Conservation (phyloP, 2,888 invertebrate genomes). For the Drosophila paranaensis region DNA sequence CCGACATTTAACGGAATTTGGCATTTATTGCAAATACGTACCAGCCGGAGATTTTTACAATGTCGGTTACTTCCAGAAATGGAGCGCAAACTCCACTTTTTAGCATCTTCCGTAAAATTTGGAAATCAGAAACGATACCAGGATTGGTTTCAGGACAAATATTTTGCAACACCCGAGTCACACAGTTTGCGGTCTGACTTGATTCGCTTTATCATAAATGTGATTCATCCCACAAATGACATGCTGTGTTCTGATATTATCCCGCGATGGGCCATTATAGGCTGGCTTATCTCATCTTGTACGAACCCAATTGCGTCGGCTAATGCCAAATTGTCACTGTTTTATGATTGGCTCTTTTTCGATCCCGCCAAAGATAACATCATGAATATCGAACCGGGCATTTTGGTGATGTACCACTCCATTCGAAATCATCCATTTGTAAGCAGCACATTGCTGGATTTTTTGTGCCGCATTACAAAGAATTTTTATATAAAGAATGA, state of each 20-base stretch:
- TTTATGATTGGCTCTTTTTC: constrained; percentile 90
- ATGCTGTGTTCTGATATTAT: constrained; percentile 89
- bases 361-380: constrained; percentile 89
- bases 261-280: constrained; percentile 90
- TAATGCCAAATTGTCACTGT: constrained; percentile 89
- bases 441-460: constrained; percentile 89
- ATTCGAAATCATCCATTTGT: constrained; percentile 88
- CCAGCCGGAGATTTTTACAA: constrained; percentile 87
- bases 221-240: constrained; percentile 89
- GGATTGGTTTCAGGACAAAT: constrained; percentile 90
- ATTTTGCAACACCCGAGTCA: constrained; percentile 88
- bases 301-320: constrained; percentile 88
- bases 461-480: constrained; percentile 87
- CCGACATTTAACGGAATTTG: constrained; percentile 88
- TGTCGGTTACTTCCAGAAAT: constrained; percentile 88
- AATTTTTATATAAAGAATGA: constrained; percentile 84
- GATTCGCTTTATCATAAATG: constrained; percentile 89
- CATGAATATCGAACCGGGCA: constrained; percentile 90
- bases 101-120: constrained; percentile 87
- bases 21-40: constrained; percentile 87
- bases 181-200: constrained; percentile 89
- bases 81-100: constrained; percentile 88
- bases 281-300: constrained; percentile 89
- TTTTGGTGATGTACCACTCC: constrained; percentile 89
- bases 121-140: constrained; percentile 89